Evolutionary conservation across 2,888 invertebrate species (phyloP), one percentile per base, ranked within the genome.

Genomic region (Selenia dentaria): DNA sequence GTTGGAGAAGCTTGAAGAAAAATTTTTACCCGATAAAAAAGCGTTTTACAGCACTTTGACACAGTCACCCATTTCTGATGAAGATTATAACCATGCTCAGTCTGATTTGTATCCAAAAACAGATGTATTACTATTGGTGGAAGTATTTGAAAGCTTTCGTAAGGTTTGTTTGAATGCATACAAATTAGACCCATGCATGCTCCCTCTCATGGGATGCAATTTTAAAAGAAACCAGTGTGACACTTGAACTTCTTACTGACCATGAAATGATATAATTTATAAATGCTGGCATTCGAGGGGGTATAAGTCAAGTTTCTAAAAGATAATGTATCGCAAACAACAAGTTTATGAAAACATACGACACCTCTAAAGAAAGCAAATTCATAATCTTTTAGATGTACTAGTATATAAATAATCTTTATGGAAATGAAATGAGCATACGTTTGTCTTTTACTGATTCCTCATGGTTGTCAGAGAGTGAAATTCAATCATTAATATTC

Each of bases 71-170:
- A 53, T 64, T 8, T 42, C 56, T 2, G 25, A 50, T 16, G 36
- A 51, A 1, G 49, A 69, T 4, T 69, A 69, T 50, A 1, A 20
- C 2, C 59, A 57, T 16, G 67, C 67, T 1, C 8, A 52, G 18
- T 58, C 58, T 2, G 60, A 72, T 44, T 37, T 70, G 10, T 74
- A 73, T 50, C 50, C 65, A 9, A 66, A 70, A 57, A 62, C 62
- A 9, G 67, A 71, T 39, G 69, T 70, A 2, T 34, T 69, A 34
- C 22, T 24, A n/a, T n/a, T 24, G 2, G 24, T n/a, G 6, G 24
- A 24, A 4, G 24, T 24, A 2, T 24, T 24, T 1, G 24, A 24
- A 24, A 24, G 8, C n/a, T 2, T 24, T 24, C 24, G n/a, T 5
- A 3, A 24, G 24, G n/a, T 65, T 1, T 69, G 69, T 50, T 28